Evolutionary conservation across 2,888 invertebrate genomes (phyloP).

Genomic region (Drosophila prostipennis): DNA sequence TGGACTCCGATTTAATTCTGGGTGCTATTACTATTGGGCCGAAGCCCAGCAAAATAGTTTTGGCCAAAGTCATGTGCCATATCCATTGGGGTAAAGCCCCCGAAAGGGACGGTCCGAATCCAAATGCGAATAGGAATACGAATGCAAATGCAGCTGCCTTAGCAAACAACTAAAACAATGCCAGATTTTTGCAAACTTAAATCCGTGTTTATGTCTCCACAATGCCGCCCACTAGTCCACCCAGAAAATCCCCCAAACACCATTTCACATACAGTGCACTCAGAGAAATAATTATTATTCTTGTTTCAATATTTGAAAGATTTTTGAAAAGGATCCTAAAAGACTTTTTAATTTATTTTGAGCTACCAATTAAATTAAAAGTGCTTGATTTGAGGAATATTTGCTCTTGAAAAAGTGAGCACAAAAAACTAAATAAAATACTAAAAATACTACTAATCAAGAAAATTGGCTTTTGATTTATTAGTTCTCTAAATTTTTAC

Average conservation of each 20-base stretch:
- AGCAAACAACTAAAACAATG: conserved; percentile 45
- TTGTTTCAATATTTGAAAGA: no score
- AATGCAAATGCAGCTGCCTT: conserved; percentile 47
- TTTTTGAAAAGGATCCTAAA: no score
- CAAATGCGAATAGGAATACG: conserved; percentile 13
- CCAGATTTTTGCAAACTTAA: conserved; percentile 55
- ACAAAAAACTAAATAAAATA: no score
- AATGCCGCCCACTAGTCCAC: conserved; percentile 18
- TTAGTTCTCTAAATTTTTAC: no score
- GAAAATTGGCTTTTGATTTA: no score
- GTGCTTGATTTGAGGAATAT: no score
- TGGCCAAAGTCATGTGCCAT: conserved; percentile 24
- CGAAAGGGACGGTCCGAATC: conserved; percentile 15
- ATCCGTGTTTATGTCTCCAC: conserved; percentile 49
- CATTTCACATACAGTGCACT: not conserved
- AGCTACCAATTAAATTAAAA: no score
- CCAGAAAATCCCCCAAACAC: conserved; percentile 15
- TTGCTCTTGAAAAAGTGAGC: no score
- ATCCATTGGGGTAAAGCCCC: conserved; percentile 23
- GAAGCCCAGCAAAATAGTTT: conserved; percentile 12
- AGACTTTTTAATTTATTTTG: no score
- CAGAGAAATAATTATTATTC: not conserved
- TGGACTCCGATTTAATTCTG: conserved; percentile 11
- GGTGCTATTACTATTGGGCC: not conserved
- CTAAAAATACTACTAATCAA: no score